Conservation (phyloP, 2,797 vertebrate species). For the Pteronotus mesoamericanus region DNA sequence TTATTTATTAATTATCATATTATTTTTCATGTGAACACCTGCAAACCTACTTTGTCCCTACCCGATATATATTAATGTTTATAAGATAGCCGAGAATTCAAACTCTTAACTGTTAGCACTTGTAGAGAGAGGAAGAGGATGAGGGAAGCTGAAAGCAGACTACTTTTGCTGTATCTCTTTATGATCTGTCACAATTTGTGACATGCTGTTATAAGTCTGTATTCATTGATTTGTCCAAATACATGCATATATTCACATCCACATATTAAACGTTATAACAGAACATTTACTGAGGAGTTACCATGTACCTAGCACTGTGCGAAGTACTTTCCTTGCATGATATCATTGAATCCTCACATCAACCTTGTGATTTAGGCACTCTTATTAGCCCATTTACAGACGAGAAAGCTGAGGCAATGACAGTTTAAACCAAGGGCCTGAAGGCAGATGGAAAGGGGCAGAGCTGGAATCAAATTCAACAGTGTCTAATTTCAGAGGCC, state of each 20-base stretch:
- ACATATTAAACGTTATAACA: background rate
- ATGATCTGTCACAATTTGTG: background rate
- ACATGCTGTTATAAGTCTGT: accelerated
- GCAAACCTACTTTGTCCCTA: background rate
- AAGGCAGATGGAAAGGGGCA: background rate
- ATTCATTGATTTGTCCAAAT: background rate
- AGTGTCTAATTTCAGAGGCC: background rate
- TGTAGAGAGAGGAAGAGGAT: background rate
- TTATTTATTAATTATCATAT: background rate
- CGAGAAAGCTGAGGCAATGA: background rate
- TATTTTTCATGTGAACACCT: background rate
- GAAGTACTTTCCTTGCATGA: background rate
- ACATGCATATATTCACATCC: accelerated
- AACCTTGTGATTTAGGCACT: background rate
- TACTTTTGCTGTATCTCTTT: background rate
- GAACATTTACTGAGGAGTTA: background rate
- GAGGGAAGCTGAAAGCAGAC: background rate
- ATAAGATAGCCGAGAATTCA: background rate
- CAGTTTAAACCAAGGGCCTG: background rate
- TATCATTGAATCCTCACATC: accelerated
- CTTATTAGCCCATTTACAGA: background rate
- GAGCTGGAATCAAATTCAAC: background rate
- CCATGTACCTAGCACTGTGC: background rate
- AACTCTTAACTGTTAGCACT: background rate
- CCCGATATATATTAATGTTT: background rate